Conservation (phyloP, 2,113 vertebrate species). For the Colaptes auratus region DNA sequence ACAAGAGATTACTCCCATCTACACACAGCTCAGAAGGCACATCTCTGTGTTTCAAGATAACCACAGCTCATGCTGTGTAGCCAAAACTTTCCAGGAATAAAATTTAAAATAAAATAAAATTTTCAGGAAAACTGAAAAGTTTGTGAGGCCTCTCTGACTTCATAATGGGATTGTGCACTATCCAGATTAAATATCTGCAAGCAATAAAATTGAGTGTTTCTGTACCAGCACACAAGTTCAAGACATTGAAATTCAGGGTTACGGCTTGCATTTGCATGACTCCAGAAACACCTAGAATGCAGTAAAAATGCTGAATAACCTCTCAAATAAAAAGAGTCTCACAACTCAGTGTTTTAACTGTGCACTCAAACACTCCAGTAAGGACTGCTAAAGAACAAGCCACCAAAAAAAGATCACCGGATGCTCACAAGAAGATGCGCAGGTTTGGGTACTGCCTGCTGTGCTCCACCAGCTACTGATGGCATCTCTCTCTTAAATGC, state of each 20-base stretch:
- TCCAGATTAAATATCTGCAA: background rate
- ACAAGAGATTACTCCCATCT: rapidly evolving
- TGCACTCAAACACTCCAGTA: background rate
- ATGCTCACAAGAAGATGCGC: background rate
- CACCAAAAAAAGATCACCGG: background rate
- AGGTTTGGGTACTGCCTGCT: background rate
- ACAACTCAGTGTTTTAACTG: rapidly evolving
- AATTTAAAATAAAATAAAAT: background rate
- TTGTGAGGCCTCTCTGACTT: background rate
- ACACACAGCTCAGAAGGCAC: background rate
- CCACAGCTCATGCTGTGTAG: background rate
- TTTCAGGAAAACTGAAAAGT: background rate
- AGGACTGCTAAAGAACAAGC: background rate
- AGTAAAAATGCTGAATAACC: background rate
- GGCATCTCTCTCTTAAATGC: background rate
- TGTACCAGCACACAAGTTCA: background rate
- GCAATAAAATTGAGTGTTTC: background rate
- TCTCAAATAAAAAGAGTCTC: background rate
- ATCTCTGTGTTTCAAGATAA: background rate
- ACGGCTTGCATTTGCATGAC: background rate
- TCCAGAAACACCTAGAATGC: background rate
- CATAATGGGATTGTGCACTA: background rate
- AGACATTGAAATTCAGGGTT: background rate
- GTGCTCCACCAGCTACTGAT: background rate
- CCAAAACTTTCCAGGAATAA: background rate